These are phyloP conservation scores for Lucilia sericata DNA, from an alignment of 1,140 invertebrate species.

Conservation along the genomic window DNA sequence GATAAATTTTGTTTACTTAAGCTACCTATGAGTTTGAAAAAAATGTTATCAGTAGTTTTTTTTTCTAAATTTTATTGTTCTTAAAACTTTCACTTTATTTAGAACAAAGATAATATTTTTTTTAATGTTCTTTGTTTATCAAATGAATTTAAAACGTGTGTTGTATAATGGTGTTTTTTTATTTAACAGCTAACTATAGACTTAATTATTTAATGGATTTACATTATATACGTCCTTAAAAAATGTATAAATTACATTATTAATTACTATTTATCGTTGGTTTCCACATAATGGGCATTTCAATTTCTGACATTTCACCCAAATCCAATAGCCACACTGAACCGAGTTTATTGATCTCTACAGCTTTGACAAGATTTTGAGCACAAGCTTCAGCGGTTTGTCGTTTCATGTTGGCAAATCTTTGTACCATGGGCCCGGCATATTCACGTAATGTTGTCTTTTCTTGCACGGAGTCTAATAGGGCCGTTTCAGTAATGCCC, in stretches of 20 bases:
- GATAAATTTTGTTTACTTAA: no score
- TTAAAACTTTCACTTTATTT: no score
- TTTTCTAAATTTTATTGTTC: no score
- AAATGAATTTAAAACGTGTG: no score
- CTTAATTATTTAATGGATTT: no score
- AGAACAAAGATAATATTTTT: no score
- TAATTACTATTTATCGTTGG: not conserved
- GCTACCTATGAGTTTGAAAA: no score
- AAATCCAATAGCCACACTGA: slow-evolving; percentile 55
- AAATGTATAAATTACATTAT: not conserved
- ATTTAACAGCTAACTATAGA: no score
- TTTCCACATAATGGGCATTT: slow-evolving; percentile 29
- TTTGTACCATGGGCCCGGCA: slow-evolving; percentile 48
- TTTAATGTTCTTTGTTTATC: no score
- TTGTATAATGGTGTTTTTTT: no score
- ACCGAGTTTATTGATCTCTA: slow-evolving; percentile 57
- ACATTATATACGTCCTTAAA: not conserved
- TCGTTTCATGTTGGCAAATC: slow-evolving; percentile 49
- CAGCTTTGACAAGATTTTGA: slow-evolving; percentile 54
- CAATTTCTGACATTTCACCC: slow-evolving; percentile 51
- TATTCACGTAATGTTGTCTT: slow-evolving; percentile 54
- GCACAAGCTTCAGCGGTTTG: slow-evolving; percentile 55
- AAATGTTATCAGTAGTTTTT: no score
- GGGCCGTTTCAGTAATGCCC: slow-evolving; percentile 57
- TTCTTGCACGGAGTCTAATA: slow-evolving; percentile 51